A percentile compares a stretch with the other conserved stretches of the same genome.
phyloP scores from a whole-genome alignment of 2,797 vertebrate species.

The Enteromius afrohamiltoni region DNA sequence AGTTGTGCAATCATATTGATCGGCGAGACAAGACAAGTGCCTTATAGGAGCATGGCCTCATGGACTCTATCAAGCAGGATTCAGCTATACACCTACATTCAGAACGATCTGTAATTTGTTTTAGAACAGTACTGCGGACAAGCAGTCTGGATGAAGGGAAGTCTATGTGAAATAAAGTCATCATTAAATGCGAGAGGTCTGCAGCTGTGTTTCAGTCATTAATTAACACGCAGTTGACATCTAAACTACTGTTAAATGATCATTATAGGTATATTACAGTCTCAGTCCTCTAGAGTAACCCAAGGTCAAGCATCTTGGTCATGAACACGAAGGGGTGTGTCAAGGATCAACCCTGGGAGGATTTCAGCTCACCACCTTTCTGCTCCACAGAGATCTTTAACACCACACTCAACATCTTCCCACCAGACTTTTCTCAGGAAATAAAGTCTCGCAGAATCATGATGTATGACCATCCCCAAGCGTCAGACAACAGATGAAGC shows the following conservation, averaged over 20 bases:
- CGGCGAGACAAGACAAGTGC: slow-evolving; percentile 20
- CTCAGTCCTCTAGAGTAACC: background rate
- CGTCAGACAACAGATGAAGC: slow-evolving; percentile 26
- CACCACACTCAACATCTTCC: background rate
- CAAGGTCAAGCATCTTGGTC: background rate
- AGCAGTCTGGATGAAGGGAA: background rate
- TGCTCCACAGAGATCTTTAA: background rate
- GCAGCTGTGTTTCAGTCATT: background rate
- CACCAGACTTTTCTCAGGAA: background rate
- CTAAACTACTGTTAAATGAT: background rate
- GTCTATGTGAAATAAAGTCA: background rate
- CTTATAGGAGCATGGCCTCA: background rate
- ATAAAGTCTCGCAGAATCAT: background rate
- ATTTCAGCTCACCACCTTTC: background rate
- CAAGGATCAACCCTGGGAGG: background rate
- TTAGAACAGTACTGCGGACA: background rate
- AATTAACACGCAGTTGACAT: background rate
- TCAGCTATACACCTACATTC: background rate
- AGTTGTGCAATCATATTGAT: slow-evolving; percentile 36
- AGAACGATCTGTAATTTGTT: slow-evolving; percentile 1
- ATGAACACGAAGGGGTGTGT: background rate
- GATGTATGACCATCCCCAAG: slow-evolving; percentile 2
- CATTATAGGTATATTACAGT: too few species aligned
- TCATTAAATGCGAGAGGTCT: background rate
- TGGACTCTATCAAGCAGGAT: background rate